Percentiles rank a stretch among this genome's conserved stretches.
phyloP scores from a whole-genome alignment of 2,888 invertebrate species.

The Drosophila tanythrix region DNA sequence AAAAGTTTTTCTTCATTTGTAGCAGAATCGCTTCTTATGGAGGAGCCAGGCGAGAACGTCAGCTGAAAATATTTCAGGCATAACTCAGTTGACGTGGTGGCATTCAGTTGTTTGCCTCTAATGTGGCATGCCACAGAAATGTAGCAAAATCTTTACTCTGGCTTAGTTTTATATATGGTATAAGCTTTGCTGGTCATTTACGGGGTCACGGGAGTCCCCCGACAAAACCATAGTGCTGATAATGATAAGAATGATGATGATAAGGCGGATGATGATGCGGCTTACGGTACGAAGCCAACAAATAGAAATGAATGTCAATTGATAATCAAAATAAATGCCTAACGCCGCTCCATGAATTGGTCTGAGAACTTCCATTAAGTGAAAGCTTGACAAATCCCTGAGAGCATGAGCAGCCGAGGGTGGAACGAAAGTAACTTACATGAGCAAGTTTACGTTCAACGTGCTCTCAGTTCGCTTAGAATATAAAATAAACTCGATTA shows the following conservation, averaged over 20 bases:
- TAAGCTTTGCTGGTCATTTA: conserved; percentile 63
- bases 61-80: conserved; percentile 44
- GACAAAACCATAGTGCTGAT: conserved; percentile 4
- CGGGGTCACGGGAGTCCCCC: conserved; percentile 34
- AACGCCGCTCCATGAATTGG: conserved; percentile 29
- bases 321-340: conserved; percentile 84
- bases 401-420: conserved; percentile 1
- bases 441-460: neutral
- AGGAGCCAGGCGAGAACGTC: neutral
- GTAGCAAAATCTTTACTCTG: conserved; percentile 27
- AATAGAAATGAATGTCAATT: conserved; percentile 84
- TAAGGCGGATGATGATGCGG: conserved; percentile 47
- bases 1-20: conserved; percentile 33
- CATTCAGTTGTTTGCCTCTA: conserved; percentile 26
- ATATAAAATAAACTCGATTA: neutral
- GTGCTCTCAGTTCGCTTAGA: neutral
- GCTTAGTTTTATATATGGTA: conserved; percentile 49
- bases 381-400: conserved; percentile 48
- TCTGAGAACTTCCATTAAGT: conserved; percentile 1
- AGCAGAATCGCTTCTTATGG: neutral
- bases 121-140: conserved; percentile 53
- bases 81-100: conserved; percentile 32
- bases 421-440: conserved; percentile 1
- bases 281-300: conserved; percentile 77
- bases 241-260: conserved; percentile 9